Conservation (phyloP, 2,797 vertebrate genomes). For the Selene dorsalis region DNA sequence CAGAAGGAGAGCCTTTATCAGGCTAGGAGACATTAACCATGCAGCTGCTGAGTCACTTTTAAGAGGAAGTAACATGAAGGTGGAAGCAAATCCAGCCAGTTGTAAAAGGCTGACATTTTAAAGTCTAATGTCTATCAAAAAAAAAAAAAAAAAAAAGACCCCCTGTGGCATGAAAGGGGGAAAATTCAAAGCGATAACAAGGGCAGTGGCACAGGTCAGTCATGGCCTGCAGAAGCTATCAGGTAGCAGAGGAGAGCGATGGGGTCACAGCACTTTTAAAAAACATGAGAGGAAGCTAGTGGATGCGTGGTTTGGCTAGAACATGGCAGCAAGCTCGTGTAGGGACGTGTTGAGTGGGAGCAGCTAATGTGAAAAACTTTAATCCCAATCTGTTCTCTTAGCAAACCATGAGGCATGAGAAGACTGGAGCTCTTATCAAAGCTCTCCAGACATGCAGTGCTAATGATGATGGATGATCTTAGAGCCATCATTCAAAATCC, state of each 20-base stretch:
- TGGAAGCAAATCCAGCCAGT: conserved; percentile 11
- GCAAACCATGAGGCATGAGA: conserved; percentile 5
- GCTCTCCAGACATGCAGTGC: neutral
- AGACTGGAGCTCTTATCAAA: neutral
- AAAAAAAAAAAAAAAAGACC: too few relatives aligned
- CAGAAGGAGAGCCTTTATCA: neutral
- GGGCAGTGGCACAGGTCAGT: conserved; percentile 53
- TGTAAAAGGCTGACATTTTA: conserved; percentile 46
- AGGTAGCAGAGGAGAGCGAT: conserved; percentile 23
- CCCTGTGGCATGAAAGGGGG: conserved; percentile 38
- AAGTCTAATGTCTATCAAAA: conserved; percentile 42
- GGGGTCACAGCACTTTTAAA: conserved; percentile 25
- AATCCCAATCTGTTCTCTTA: neutral
- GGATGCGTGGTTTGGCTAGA: conserved; percentile 10
- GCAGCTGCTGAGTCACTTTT: conserved; percentile 16
- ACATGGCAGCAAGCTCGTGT: conserved; percentile 29
- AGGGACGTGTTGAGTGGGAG: conserved; percentile 46
- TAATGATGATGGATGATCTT: neutral
- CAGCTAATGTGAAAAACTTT: conserved; percentile 26
- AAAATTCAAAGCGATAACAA: conserved; percentile 55
- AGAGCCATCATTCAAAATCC: neutral
- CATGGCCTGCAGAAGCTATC: conserved; percentile 28
- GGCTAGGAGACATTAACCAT: conserved; percentile 20
- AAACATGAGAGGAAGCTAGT: conserved; percentile 41
- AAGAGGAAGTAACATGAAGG: conserved; percentile 16